A percentile compares a stretch with the other conserved stretches of the same genome.
Evolutionary conservation across 1,140 invertebrate genomes (phyloP).

Genomic region (Diploscapter pachys): DNA sequence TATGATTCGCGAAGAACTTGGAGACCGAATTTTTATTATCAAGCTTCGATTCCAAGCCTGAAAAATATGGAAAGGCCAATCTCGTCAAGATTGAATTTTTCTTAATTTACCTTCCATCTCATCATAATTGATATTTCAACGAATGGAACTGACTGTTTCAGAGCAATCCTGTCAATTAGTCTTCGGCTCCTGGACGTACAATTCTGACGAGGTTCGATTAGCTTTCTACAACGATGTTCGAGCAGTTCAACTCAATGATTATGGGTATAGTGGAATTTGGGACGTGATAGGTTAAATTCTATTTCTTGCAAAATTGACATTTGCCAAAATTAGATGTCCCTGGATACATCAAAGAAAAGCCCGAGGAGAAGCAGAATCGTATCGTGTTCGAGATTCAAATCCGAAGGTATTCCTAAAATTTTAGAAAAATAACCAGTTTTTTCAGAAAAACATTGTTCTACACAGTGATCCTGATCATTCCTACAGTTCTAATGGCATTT

Average conservation of each 20-base stretch:
- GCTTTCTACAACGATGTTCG: conserved; percentile 79
- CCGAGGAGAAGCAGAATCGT: conserved; percentile 36
- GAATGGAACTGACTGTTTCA: background rate
- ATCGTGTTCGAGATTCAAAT: conserved; percentile 87
- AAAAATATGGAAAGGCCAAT: background rate
- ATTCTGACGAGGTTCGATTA: conserved; percentile 77
- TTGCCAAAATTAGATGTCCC: conserved; percentile 28
- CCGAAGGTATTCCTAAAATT: conserved; percentile 26
- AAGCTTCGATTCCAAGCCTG: background rate
- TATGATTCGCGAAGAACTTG: too few relatives aligned
- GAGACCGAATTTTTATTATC: background rate
- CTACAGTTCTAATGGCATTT: conserved; percentile 95
- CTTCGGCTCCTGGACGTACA: conserved; percentile 98
- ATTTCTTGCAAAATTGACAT: background rate
- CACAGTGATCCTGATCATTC: conserved; percentile 96
- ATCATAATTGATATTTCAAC: background rate
- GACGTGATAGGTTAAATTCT: conserved; percentile 89
- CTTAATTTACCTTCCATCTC: background rate
- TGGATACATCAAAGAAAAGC: conserved; percentile 35
- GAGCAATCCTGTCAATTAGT: conserved; percentile 24
- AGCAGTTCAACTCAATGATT: conserved; percentile 90
- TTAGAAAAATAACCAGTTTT: conserved; percentile 73
- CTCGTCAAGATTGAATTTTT: too few relatives aligned
- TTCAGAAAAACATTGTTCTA: conserved; percentile 96
- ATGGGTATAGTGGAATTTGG: conserved; percentile 97